Conservation (phyloP, 2,888 invertebrate species). For the Tuta absoluta region DNA sequence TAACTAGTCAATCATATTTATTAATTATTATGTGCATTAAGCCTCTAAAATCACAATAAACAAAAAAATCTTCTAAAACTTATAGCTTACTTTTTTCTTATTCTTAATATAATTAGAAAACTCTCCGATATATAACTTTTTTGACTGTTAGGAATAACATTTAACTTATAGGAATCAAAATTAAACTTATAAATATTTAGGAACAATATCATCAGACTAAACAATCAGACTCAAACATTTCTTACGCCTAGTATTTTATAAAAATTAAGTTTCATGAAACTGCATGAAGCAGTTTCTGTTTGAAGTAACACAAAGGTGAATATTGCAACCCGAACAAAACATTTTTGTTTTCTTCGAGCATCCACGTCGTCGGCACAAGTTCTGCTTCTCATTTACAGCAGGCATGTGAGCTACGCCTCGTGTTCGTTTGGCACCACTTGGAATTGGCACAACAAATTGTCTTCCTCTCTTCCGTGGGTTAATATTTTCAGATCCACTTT, state of each 20-base stretch:
- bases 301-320: conserved; percentile 4
- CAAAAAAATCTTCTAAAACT: background rate
- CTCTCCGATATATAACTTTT: background rate
- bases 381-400: conserved; percentile 7
- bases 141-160: conserved; percentile 4
- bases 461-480: conserved; percentile 8
- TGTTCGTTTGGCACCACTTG: background rate
- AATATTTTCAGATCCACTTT: background rate
- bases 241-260: background rate
- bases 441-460: conserved; percentile 6
- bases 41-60: background rate
- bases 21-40: background rate
- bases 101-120: too few relatives aligned
- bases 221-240: background rate
- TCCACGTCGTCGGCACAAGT: conserved; percentile 1
- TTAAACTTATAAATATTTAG: conserved; percentile 8
- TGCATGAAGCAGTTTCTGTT: conserved; percentile 11
- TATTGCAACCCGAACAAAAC: conserved; percentile 9
- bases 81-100: too few relatives aligned
- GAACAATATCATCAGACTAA: background rate
- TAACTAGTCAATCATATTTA: conserved; percentile 14
- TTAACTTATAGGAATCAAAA: background rate
- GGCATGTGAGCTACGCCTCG: conserved; percentile 15
- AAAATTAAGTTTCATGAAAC: conserved; percentile 9
- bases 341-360: conserved; percentile 16